Evolutionary conservation across 2,113 vertebrate genomes (phyloP), one percentile per base, ranked within the genome.

Genomic region (Melanostigma gelatinosum): DNA sequence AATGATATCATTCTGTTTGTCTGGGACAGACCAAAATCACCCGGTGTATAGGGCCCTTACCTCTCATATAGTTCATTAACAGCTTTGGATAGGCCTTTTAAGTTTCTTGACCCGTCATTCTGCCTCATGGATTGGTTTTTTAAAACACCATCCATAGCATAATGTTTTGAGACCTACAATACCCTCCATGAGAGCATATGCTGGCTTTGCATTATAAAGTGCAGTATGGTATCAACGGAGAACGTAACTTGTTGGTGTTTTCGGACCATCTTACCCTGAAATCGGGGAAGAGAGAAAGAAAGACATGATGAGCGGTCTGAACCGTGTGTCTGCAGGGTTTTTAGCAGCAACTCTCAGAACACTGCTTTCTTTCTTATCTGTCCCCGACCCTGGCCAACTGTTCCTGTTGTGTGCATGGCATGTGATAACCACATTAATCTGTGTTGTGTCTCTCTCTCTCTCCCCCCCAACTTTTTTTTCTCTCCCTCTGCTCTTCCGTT

Each of bases 341-440:
- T 83, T 46, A 72, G 68, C 77, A 86, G 85, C 60, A 80, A 48
- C 76, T 82, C 78, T 87, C 74, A 64, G 85, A 84, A 91, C 89
- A 89, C 88, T 93, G 85, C 88, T 92, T 92, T 94, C 94, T 90
- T 94, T 94, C 91, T 95, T 86, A 88, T 90, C 92, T 94, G 79
- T 83, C 93, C 92, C 91, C 24, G 42, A 85, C 75, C 87, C 75
- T 72, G 86, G 76, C 85, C 89, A 70, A 79, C 88, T 90, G 91
- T 90, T 91, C 91, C 89, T 91, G 91, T 88, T 94, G 92, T 95
- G 93, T 95, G 94, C 95, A 95, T 95, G 95, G 95, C 96, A 96
- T 96, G 95, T 96, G 95, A 96, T 95, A 96, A 95, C 94, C 93
- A 91, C 93, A 95, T 96, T 97, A 97, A 97, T 97, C 93, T 87